Percentiles rank a stretch among this genome's conserved stretches.
These are phyloP conservation scores for Scaptomyza reducta DNA, from an alignment of 2,888 invertebrate genomes.

Conservation along the genomic window DNA sequence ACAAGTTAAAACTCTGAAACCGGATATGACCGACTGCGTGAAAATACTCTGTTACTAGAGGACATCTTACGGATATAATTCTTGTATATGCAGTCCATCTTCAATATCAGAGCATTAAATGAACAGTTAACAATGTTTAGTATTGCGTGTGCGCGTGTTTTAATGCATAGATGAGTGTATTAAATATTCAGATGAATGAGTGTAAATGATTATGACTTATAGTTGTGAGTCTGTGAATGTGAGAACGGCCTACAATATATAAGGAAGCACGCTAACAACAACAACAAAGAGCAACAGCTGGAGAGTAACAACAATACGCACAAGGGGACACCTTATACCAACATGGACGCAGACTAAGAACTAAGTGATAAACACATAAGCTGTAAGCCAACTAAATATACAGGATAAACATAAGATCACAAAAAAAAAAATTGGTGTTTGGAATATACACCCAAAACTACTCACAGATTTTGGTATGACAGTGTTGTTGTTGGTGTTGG, in stretches of 20 bases:
- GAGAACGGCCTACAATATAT: slow-evolving; percentile 38
- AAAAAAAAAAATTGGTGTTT: slow-evolving; percentile 14
- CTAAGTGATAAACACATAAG: slow-evolving; percentile 38
- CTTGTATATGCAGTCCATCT: background rate
- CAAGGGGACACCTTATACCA: slow-evolving; percentile 32
- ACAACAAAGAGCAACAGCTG: slow-evolving; percentile 44
- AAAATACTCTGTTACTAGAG: background rate
- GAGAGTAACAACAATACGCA: slow-evolving; percentile 32
- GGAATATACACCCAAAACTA: slow-evolving; percentile 67
- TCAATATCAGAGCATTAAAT: slow-evolving; percentile 2
- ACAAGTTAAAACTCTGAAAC: background rate
- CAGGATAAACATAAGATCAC: slow-evolving; percentile 28
- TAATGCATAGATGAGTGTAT: slow-evolving; percentile 43
- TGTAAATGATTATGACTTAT: slow-evolving; percentile 3
- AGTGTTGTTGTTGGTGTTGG: slow-evolving; percentile 55
- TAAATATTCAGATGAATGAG: slow-evolving; percentile 47
- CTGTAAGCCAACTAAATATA: slow-evolving; percentile 37
- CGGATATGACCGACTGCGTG: background rate
- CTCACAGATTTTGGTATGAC: slow-evolving; percentile 84
- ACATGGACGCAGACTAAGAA: slow-evolving; percentile 18
- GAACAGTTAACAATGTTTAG: slow-evolving; percentile 11
- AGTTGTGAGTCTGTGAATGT: slow-evolving; percentile 28
- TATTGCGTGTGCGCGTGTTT: slow-evolving; percentile 16
- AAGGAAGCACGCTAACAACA: slow-evolving; percentile 62
- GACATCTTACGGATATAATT: background rate